Evolutionary conservation across 2,797 vertebrate genomes (phyloP).

Genomic region (Fringilla coelebs): DNA sequence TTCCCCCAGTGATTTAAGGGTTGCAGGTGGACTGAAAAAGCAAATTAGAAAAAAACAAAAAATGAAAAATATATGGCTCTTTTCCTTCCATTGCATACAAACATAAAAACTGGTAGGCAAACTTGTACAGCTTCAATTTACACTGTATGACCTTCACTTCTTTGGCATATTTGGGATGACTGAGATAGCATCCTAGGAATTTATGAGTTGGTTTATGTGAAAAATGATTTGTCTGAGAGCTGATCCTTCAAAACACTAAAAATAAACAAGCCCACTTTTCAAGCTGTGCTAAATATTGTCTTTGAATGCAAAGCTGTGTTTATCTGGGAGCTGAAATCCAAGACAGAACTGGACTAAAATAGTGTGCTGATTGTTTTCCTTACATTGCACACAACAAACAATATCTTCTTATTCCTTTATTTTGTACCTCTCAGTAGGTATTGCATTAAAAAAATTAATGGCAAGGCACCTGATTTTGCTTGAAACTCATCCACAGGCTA

Average conservation of each 20-base stretch:
- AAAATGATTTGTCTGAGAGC: conserved; percentile 12
- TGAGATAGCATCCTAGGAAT: not conserved
- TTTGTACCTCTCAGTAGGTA: not conserved
- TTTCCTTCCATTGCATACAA: not conserved
- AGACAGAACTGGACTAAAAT: not conserved
- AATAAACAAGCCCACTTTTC: not conserved
- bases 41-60: not conserved
- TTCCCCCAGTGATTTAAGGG: not conserved
- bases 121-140: not conserved
- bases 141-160: not conserved
- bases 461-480: not conserved
- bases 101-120: not conserved
- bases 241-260: not conserved
- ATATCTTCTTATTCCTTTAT: not conserved
- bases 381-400: not conserved
- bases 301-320: not conserved
- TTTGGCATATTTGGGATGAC: conserved; percentile 11
- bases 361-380: not conserved
- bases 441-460: not conserved
- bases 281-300: not conserved
- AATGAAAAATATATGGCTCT: not conserved
- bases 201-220: conserved; percentile 30
- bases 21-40: not conserved
- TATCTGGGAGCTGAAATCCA: not conserved
- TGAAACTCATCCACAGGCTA: not conserved